Percentiles rank a stretch among this genome's conserved stretches.
phyloP scores from a whole-genome alignment of 2,113 vertebrate genomes.

The Pterocles burchelli region DNA sequence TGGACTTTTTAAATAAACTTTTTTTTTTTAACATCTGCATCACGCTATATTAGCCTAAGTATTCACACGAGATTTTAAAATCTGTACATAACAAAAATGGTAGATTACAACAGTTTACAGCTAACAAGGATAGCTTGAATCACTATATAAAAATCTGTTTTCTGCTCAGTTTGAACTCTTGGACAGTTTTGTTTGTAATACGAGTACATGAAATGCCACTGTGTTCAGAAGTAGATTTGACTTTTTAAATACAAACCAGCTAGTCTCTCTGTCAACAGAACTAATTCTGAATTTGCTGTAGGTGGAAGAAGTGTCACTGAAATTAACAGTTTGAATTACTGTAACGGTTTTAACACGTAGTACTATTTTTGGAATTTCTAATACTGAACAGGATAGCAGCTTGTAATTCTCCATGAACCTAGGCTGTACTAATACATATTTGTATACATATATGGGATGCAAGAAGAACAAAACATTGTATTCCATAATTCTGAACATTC shows the following conservation, averaged over 20 bases:
- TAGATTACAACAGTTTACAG: neutral
- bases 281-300: neutral
- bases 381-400: neutral
- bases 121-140: neutral
- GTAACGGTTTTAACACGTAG: neutral
- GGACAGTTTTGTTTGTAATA: neutral
- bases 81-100: neutral
- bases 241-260: neutral
- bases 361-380: constrained; percentile 5
- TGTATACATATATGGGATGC: neutral
- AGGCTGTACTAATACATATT: neutral
- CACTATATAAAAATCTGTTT: neutral
- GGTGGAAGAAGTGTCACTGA: neutral
- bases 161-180: neutral
- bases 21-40: neutral
- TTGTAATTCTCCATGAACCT: neutral
- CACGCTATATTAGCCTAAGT: neutral
- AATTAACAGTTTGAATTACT: constrained; percentile 2
- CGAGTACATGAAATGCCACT: neutral
- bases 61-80: neutral
- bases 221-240: neutral
- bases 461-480: neutral
- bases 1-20: neutral
- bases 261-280: neutral
- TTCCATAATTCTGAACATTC: neutral